phyloP scores from a whole-genome alignment of 1,140 invertebrate species.

The Chlorops oryzae region DNA sequence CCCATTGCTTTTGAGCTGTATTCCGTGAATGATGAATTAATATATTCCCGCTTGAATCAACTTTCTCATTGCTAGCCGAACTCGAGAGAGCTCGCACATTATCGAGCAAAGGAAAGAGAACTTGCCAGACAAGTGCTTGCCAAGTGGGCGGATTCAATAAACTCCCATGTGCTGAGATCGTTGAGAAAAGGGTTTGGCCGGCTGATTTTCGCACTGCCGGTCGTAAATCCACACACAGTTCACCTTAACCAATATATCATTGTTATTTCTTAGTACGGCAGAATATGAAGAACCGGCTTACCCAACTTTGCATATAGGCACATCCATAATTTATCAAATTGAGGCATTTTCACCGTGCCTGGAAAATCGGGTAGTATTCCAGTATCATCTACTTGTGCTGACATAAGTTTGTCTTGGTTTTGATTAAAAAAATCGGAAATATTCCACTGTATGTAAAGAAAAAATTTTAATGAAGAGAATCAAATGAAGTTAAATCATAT shows the following conservation, averaged over 20 bases:
- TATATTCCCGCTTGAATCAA: slow-evolving; percentile 87
- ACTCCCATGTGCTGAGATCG: slow-evolving; percentile 89
- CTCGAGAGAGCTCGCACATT: slow-evolving; percentile 85
- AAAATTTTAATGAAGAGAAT: neutral
- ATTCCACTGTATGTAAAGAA: slow-evolving; percentile 74
- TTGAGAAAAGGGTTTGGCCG: slow-evolving; percentile 96
- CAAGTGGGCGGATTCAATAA: slow-evolving; percentile 82
- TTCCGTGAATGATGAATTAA: slow-evolving; percentile 98
- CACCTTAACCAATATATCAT: slow-evolving; percentile 55
- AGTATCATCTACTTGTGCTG: slow-evolving; percentile 62
- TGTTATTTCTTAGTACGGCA: slow-evolving; percentile 24
- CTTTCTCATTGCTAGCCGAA: slow-evolving; percentile 89
- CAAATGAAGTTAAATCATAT: neutral
- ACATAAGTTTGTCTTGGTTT: slow-evolving; percentile 81
- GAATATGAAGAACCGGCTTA: slow-evolving; percentile 19
- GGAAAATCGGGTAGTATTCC: slow-evolving; percentile 77
- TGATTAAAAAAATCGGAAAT: slow-evolving; percentile 95
- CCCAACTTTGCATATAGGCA: slow-evolving; percentile 78
- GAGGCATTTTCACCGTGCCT: slow-evolving; percentile 74
- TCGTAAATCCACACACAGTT: slow-evolving; percentile 89
- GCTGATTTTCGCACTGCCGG: slow-evolving; percentile 97
- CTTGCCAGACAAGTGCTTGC: slow-evolving; percentile 84
- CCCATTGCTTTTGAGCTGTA: slow-evolving; percentile 99
- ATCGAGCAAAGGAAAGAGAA: slow-evolving; percentile 92
- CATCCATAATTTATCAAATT: slow-evolving; percentile 94